Base-by-base conservation (phyloP, 2,113 vertebrate species). In the Brachionichthys hirsutus region DNA sequence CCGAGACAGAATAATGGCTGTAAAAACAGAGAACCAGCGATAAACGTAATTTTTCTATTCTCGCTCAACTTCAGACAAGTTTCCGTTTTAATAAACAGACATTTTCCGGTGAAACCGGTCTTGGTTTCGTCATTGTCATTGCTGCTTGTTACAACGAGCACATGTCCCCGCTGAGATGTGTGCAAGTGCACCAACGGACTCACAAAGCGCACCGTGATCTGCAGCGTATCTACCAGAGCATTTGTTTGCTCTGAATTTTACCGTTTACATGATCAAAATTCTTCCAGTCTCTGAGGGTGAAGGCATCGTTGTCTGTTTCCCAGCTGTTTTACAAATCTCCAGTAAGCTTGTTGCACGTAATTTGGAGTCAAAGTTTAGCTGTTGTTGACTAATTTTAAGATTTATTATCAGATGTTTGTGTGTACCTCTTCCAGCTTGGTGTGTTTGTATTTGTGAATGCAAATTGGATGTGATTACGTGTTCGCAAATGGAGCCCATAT, bases 381-480 rank as follows among this genome's bases (percentile, higher is more conserved):
- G 52, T 77, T 51, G 49, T 36, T 20, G 53, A 68, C 77, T 43
- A 75, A 45, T 47, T 70, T 14, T 2, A 44, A 45, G 73, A 83
- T 81, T 82, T 68, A 78, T 58, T 69, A 78, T 77, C 38, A 44
- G 60, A 60, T 12, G 62, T 80, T 78, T 69, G 50, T 63, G 58
- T 80, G 75, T 81, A 17, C 77, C 17, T 55, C 67, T 76, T 81
- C 77, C 81, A 85, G 80, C 71, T 57, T 64, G 62, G 53, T 42
- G 4, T 84, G 81, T 84, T 80, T 78, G 86, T 80, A 50, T 79
- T 80, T 73, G 71, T 83, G 70, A 85, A 67, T 67, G 66, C 69
- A 80, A 81, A 85, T 75, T 83, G 77, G 62, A 82, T 75, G 57
- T 82, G 81, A 85, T 84, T 85, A 77, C 75, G 73, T 66, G 69